Percentiles rank a stretch among this genome's conserved stretches.
Evolutionary conservation across 2,888 invertebrate species (phyloP).

Genomic region (Tortricodes alternella): DNA sequence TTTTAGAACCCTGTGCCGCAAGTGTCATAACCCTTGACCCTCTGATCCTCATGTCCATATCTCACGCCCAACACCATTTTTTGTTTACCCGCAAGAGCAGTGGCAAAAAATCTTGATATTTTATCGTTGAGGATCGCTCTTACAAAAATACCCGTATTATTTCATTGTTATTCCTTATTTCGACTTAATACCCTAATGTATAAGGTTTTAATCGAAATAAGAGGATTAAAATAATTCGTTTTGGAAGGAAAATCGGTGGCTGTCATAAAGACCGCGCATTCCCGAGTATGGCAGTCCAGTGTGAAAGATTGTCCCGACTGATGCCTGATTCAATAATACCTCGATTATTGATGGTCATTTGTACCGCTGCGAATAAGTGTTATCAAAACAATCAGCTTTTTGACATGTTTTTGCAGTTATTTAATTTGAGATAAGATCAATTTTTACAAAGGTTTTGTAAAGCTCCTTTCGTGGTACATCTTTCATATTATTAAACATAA

Average conservation of each 20-base stretch:
- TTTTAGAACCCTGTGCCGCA: not conserved
- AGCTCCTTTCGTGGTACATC: not conserved
- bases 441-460: not conserved
- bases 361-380: not conserved
- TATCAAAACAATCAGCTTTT: not conserved
- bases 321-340: not conserved
- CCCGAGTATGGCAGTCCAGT: slow-evolving; percentile 39
- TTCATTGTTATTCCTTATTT: not conserved
- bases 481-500: too few relatives aligned
- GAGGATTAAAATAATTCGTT: not conserved
- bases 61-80: not conserved
- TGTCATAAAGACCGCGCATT: slow-evolving; percentile 51
- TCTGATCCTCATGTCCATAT: not conserved
- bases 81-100: slow-evolving; percentile 20
- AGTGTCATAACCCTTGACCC: slow-evolving; percentile 7
- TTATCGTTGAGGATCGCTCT: slow-evolving; percentile 48
- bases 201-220: not conserved
- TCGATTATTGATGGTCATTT: not conserved
- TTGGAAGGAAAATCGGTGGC: not conserved
- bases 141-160: not conserved
- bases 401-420: not conserved
- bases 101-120: slow-evolving; percentile 47
- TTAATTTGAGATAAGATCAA: not conserved
- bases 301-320: slow-evolving; percentile 11
- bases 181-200: not conserved